Percentiles rank a stretch among this genome's conserved stretches.
These are phyloP conservation scores for Aulostomus chinensis DNA, from an alignment of 2,797 vertebrate genomes.

Conservation along the genomic window DNA sequence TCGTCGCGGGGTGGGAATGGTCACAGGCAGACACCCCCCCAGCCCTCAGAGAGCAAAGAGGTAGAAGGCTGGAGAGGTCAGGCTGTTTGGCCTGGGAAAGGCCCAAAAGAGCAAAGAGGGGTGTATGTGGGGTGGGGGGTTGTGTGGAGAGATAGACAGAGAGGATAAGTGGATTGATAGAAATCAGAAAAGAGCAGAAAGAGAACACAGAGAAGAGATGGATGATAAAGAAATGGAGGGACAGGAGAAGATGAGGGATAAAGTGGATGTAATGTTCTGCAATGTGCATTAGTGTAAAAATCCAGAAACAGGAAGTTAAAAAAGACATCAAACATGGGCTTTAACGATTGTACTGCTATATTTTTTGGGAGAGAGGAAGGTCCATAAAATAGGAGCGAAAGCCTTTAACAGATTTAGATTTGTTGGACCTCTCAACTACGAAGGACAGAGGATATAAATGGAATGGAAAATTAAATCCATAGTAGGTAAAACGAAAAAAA, in stretches of 20 bases:
- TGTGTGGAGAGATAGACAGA: slow-evolving; percentile 19
- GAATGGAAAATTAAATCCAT: slow-evolving; percentile 76
- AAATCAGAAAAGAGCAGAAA: slow-evolving; percentile 21
- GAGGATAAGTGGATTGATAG: slow-evolving; percentile 36
- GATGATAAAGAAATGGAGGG: neutral
- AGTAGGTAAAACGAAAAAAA: slow-evolving; percentile 41
- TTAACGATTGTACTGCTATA: too few species aligned
- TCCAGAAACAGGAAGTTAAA: neutral
- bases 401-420: slow-evolving; percentile 4
- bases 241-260: neutral
- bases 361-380: neutral
- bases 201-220: neutral
- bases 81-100: slow-evolving; percentile 76
- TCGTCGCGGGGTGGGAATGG: slow-evolving; percentile 69
- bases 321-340: neutral
- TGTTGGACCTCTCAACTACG: slow-evolving; percentile 17
- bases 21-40: slow-evolving; percentile 48
- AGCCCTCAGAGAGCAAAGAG: slow-evolving; percentile 65
- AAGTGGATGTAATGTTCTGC: too few species aligned
- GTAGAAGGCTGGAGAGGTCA: slow-evolving; percentile 75
- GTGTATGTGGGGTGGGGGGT: neutral
- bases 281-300: neutral
- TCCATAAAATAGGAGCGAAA: slow-evolving; percentile 9
- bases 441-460: slow-evolving; percentile 72
- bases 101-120: slow-evolving; percentile 53